These are phyloP conservation scores for Chalcosyrphus nemorum DNA, from an alignment of 2,888 invertebrate species.

Conservation along the genomic window DNA sequence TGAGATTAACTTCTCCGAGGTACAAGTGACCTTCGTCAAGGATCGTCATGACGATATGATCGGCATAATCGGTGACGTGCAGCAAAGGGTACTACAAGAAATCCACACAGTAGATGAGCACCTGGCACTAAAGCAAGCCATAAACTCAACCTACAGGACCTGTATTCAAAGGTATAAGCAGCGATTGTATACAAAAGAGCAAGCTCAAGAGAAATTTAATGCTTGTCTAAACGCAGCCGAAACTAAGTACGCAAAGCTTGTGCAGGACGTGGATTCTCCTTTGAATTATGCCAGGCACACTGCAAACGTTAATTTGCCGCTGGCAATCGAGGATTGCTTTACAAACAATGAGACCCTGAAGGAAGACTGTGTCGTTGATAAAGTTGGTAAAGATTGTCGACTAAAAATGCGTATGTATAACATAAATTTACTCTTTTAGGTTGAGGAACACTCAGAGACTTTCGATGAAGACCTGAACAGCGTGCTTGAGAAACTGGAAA, in stretches of 20 bases:
- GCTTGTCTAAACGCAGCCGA: constrained; percentile 13
- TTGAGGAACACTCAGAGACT: not conserved
- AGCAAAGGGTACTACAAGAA: not conserved
- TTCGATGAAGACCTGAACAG: constrained; percentile 15
- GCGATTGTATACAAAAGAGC: not conserved
- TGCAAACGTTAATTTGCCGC: constrained; percentile 8
- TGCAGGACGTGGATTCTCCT: constrained; percentile 1
- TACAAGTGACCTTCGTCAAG: not conserved
- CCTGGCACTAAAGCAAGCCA: not conserved
- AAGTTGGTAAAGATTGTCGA: constrained; percentile 17
- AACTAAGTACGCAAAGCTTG: not conserved
- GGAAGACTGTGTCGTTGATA: constrained; percentile 12
- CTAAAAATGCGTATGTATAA: not conserved
- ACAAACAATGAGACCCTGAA: not conserved
- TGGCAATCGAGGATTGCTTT: not conserved
- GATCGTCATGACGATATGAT: constrained; percentile 13
- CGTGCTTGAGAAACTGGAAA: constrained; percentile 5
- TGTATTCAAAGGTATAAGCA: constrained; percentile 16
- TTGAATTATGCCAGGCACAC: constrained; percentile 1
- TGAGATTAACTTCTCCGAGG: constrained; percentile 3
- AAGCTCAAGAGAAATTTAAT: constrained; percentile 28
- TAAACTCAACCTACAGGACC: not conserved
- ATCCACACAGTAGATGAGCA: not conserved
- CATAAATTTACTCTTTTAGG: not conserved
- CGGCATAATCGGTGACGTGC: not conserved